Conservation (phyloP, 2,888 invertebrate species). For the Athrips mouffetella region DNA sequence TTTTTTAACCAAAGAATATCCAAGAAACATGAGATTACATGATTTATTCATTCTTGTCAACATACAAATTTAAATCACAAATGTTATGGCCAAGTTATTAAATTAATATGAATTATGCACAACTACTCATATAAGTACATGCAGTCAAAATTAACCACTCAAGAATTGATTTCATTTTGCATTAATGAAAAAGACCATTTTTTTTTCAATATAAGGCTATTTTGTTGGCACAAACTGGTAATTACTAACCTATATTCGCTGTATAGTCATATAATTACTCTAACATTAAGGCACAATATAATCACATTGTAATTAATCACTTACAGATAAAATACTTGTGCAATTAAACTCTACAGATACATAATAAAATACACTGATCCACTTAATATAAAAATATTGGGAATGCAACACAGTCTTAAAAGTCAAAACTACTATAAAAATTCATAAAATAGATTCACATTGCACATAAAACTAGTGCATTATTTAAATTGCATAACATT, state of each 20-base stretch:
- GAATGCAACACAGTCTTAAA: slow-evolving; percentile 52
- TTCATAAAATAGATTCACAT: background rate
- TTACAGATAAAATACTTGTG: slow-evolving; percentile 42
- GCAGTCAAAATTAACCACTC: background rate
- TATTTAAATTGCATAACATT: slow-evolving; percentile 31
- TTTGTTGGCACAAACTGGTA: slow-evolving; percentile 67
- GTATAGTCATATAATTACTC: slow-evolving; percentile 31
- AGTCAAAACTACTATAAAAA: slow-evolving; percentile 7
- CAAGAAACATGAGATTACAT: background rate
- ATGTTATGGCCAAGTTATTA: slow-evolving; percentile 9
- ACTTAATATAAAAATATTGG: slow-evolving; percentile 32
- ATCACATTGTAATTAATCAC: slow-evolving; percentile 49
- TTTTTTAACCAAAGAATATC: too few relatives aligned
- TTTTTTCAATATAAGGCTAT: too few relatives aligned
- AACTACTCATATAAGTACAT: background rate
- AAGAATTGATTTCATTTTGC: background rate
- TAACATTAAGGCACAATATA: slow-evolving; percentile 60
- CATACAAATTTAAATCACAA: slow-evolving; percentile 5
- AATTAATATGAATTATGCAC: background rate
- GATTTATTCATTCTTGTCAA: background rate
- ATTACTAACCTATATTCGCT: slow-evolving; percentile 23
- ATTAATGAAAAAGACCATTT: too few relatives aligned
- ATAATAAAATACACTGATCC: slow-evolving; percentile 8
- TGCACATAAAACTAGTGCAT: background rate
- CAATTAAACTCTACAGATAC: slow-evolving; percentile 28